A percentile compares a stretch with the other conserved stretches of the same genome.
phyloP scores from a whole-genome alignment of 1,140 invertebrate genomes.

The Maconellicoccus hirsutus region DNA sequence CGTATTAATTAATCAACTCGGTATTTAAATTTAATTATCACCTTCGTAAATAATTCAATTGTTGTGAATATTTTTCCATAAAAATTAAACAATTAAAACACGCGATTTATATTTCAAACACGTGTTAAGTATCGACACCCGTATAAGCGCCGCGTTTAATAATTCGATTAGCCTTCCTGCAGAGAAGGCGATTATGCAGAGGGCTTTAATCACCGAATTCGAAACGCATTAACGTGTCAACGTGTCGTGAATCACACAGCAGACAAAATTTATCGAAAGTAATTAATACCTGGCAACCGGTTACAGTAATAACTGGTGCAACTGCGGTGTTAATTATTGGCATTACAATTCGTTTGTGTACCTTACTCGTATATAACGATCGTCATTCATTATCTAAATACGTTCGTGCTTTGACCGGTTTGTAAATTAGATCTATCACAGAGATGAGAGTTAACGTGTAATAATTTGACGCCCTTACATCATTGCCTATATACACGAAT shows the following conservation, averaged over 20 bases:
- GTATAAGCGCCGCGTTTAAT: not conserved
- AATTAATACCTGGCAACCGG: too few relatives aligned
- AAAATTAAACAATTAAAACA: too few relatives aligned
- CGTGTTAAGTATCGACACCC: too few relatives aligned
- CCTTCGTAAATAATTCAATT: too few relatives aligned
- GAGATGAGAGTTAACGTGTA: not conserved
- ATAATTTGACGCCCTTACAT: not conserved
- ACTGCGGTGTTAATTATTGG: not conserved
- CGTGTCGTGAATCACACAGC: too few relatives aligned
- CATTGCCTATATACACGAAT: not conserved
- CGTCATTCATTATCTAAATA: not conserved
- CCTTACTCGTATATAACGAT: constrained; percentile 9
- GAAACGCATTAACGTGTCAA: too few relatives aligned
- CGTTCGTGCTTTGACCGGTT: constrained; percentile 1
- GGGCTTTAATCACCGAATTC: not conserved
- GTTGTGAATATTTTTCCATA: too few relatives aligned
- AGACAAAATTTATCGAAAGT: too few relatives aligned
- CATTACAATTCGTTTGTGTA: not conserved
- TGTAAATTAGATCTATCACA: not conserved
- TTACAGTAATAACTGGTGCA: not conserved
- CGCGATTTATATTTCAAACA: too few relatives aligned
- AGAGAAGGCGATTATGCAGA: not conserved
- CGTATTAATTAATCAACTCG: too few relatives aligned
- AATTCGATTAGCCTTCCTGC: not conserved
- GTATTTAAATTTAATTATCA: too few relatives aligned